Evolutionary conservation across 2,888 invertebrate genomes (phyloP).

Genomic region (Drosophila planitibia): DNA sequence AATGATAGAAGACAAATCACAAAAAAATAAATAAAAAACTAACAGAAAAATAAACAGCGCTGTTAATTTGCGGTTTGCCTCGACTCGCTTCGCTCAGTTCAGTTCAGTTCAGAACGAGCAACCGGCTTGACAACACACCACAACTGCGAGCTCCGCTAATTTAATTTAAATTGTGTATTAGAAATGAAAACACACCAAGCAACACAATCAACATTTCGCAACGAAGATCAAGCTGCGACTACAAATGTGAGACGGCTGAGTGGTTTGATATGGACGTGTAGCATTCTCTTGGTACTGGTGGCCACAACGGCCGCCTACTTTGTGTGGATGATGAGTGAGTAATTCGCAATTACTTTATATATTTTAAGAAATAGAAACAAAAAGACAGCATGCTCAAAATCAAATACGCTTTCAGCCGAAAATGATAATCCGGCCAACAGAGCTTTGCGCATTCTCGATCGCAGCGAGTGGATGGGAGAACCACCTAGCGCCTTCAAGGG

Average conservation of each 20-base stretch:
- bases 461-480: conserved; percentile 74
- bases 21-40: conserved; percentile 34
- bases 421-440: conserved; percentile 22
- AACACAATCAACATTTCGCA: not conserved
- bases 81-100: conserved; percentile 30
- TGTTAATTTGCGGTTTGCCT: conserved; percentile 40
- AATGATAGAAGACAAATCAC: conserved; percentile 16
- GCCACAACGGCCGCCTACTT: conserved; percentile 48
- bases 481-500: conserved; percentile 50
- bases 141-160: conserved; percentile 7
- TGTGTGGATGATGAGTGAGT: conserved; percentile 61
- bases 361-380: not conserved
- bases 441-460: conserved; percentile 65
- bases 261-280: conserved; percentile 53
- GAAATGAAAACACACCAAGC: conserved; percentile 20
- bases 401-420: conserved; percentile 15
- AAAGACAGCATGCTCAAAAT: not conserved
- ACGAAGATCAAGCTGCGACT: conserved; percentile 27
- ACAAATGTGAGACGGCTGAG: conserved; percentile 28
- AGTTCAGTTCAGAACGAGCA: conserved; percentile 54
- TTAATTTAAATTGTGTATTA: not conserved
- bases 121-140: conserved; percentile 48
- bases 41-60: conserved; percentile 15
- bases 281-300: conserved; percentile 52
- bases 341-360: not conserved